These are phyloP conservation scores for Oxycera nigricornis DNA, from an alignment of 2,888 invertebrate genomes.

Conservation along the genomic window DNA sequence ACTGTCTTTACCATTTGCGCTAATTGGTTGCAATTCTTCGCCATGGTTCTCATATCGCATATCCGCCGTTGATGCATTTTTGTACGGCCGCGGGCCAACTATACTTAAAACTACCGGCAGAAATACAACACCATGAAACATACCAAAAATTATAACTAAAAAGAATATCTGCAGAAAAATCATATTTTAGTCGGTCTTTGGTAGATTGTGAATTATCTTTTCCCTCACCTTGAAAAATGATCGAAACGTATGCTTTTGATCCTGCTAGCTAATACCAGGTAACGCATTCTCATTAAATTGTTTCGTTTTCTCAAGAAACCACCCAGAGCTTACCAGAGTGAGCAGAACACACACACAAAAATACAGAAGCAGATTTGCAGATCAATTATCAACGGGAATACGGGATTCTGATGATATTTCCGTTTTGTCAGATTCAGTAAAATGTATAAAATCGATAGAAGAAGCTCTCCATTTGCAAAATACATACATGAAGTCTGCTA, in stretches of 20 bases:
- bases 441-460: too few species aligned
- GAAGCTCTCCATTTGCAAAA: too few species aligned
- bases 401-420: too few species aligned
- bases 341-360: conserved; percentile 75
- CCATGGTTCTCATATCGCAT: background rate
- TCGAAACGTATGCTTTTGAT: conserved; percentile 78
- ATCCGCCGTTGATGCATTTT: background rate
- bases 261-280: conserved; percentile 78
- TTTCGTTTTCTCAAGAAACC: too few species aligned
- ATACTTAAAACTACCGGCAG: conserved; percentile 78
- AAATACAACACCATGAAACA: conserved; percentile 78
- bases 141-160: conserved; percentile 77
- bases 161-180: conserved; percentile 72
- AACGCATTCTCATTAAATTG: too few species aligned
- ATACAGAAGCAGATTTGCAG: conserved; percentile 80
- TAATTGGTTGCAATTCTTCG: conserved; percentile 43
- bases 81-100: conserved; percentile 71
- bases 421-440: too few species aligned
- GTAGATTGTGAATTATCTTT: too few species aligned
- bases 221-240: conserved; percentile 75
- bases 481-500: too few species aligned
- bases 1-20: conserved; percentile 9
- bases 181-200: background rate
- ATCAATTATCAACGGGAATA: too few species aligned
- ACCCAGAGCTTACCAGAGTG: too few species aligned